Percentiles rank a stretch among this genome's conserved stretches.
Evolutionary conservation across 1,140 invertebrate species (phyloP).

Genomic region (Ladona fulva): DNA sequence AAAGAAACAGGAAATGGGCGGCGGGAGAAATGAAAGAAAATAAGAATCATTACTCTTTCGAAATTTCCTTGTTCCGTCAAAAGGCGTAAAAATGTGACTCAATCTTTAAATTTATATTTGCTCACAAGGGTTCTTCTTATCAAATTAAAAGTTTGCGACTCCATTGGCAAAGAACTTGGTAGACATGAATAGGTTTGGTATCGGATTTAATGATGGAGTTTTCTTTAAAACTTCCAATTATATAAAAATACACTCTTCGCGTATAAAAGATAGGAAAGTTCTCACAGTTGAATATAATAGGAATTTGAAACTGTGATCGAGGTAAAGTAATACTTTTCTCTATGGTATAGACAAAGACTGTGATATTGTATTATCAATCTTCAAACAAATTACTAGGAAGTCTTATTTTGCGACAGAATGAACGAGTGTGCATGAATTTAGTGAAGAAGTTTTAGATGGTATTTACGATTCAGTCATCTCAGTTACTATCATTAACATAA

Average conservation of each 20-base stretch:
- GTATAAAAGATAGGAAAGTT: too few species aligned
- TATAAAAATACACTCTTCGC: background rate
- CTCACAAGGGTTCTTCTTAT: background rate
- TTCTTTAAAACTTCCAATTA: background rate
- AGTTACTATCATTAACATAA: too few species aligned
- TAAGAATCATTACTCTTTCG: slow-evolving; percentile 5
- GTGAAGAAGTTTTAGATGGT: too few species aligned
- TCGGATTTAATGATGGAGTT: background rate
- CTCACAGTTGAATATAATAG: too few species aligned
- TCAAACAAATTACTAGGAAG: too few species aligned
- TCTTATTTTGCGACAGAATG: too few species aligned
- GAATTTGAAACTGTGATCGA: too few species aligned
- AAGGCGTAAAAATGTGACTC: slow-evolving; percentile 2
- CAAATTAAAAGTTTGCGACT: background rate
- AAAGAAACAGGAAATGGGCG: background rate
- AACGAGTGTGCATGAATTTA: too few species aligned
- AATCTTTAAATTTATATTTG: slow-evolving; percentile 8
- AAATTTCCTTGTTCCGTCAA: background rate
- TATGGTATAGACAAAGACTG: too few species aligned
- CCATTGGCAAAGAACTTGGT: background rate
- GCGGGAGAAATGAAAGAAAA: background rate
- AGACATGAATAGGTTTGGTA: background rate
- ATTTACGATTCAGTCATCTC: too few species aligned
- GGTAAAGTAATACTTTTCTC: too few species aligned
- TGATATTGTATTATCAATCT: too few species aligned